Conservation (phyloP, 2,888 invertebrate genomes). For the Agapostemon virescens region DNA sequence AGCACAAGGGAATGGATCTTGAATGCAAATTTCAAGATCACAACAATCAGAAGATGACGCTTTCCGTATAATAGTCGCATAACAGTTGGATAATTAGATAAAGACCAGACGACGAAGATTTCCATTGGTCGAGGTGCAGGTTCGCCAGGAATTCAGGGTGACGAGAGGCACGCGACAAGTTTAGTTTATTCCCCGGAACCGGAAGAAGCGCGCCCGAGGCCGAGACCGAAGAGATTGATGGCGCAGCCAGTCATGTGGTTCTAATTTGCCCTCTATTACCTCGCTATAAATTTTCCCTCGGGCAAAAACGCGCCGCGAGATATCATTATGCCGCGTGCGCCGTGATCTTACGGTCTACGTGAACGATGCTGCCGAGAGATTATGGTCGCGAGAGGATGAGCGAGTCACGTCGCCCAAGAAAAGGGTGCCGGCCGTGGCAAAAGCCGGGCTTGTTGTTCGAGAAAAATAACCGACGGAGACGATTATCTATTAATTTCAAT, state of each 20-base stretch:
- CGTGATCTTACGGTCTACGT: conserved; percentile 52
- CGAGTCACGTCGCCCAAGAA: conserved; percentile 16
- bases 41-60: background rate
- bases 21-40: background rate
- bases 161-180: conserved; percentile 61
- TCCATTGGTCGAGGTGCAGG: conserved; percentile 47
- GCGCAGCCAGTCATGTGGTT: conserved; percentile 72
- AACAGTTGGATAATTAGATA: conserved; percentile 46
- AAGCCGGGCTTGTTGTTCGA: background rate
- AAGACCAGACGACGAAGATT: conserved; percentile 47
- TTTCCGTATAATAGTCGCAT: background rate
- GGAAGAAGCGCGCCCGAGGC: conserved; percentile 31
- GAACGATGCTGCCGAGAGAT: conserved; percentile 61
- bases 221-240: conserved; percentile 68
- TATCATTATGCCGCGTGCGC: conserved; percentile 63
- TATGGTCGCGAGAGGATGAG: conserved; percentile 33
- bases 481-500: too few relatives aligned
- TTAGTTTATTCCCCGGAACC: conserved; percentile 58
- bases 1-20: background rate
- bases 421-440: background rate
- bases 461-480: background rate
- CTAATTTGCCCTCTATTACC: conserved; percentile 75
- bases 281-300: conserved; percentile 69
- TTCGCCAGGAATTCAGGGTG: conserved; percentile 34
- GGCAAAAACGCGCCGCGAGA: conserved; percentile 63